phyloP scores from a whole-genome alignment of 2,888 invertebrate species.

The Aleiodes testaceus region DNA sequence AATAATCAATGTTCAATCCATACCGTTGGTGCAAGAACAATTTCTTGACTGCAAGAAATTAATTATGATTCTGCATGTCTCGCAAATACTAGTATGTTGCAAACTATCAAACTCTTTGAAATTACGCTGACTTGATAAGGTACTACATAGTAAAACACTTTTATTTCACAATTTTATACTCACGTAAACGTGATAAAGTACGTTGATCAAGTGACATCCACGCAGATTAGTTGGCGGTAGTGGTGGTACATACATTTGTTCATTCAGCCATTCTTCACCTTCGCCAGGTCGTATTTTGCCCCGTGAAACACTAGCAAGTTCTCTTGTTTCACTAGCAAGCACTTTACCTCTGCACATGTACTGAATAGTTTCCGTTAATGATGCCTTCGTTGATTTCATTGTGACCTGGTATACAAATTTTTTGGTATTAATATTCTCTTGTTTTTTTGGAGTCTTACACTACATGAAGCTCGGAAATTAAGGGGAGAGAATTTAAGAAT shows the following conservation, averaged over 20 bases:
- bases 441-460: neutral
- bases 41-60: no score
- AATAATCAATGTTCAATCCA: no score
- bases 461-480: no score
- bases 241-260: conserved; percentile 93
- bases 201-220: conserved; percentile 94
- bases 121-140: no score
- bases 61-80: no score
- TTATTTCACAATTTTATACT: conserved; percentile 72
- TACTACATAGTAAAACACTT: no score
- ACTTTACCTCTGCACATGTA: conserved; percentile 91
- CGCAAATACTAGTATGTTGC: no score
- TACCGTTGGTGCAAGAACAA: no score
- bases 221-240: conserved; percentile 94
- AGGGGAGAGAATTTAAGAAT: no score
- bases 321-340: conserved; percentile 89
- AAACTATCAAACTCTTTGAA: no score
- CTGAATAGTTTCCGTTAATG: conserved; percentile 92
- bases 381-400: conserved; percentile 89
- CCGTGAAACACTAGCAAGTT: conserved; percentile 84
- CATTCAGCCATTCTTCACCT: conserved; percentile 89
- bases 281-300: conserved; percentile 89
- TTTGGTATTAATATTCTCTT: neutral
- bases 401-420: conserved; percentile 72
- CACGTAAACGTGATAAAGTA: conserved; percentile 94